Conservation (phyloP, 2,797 vertebrate species). For the Gymnocypris eckloni region DNA sequence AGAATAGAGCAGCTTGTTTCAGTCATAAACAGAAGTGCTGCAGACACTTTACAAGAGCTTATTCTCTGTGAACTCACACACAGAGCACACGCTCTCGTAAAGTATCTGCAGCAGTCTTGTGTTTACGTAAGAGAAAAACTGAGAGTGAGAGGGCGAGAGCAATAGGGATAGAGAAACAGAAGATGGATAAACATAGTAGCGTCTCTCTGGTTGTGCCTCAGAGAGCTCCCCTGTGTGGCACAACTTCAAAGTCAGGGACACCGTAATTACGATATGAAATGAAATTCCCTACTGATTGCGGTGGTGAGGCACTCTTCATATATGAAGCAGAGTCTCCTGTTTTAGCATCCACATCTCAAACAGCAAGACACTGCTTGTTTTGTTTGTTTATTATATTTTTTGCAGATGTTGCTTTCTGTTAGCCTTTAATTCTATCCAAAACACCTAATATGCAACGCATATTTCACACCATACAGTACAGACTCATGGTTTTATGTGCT, state of each 20-base stretch:
- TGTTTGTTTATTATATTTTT: no score
- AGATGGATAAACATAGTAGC: constrained; percentile 7
- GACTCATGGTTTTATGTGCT: background rate
- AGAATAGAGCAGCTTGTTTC: constrained; percentile 25
- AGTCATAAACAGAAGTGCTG: constrained; percentile 29
- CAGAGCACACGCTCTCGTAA: background rate
- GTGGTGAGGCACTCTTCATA: constrained; percentile 12
- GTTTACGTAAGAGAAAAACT: constrained; percentile 32
- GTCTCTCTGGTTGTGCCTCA: constrained; percentile 3
- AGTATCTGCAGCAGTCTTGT: constrained; percentile 14
- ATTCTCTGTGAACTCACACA: background rate
- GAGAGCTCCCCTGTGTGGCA: constrained; percentile 32
- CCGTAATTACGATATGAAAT: constrained; percentile 18
- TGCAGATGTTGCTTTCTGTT: background rate
- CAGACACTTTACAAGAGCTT: background rate
- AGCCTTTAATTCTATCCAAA: background rate
- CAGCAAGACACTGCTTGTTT: background rate
- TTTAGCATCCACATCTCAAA: constrained; percentile 1
- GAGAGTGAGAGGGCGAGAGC: constrained; percentile 11
- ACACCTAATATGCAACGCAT: background rate
- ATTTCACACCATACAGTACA: background rate
- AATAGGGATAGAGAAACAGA: constrained; percentile 26
- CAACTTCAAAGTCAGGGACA: constrained; percentile 38
- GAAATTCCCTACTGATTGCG: constrained; percentile 23
- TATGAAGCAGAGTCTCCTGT: constrained; percentile 27